A percentile compares a stretch with the other conserved stretches of the same genome.
Evolutionary conservation across 2,888 invertebrate species (phyloP).

Genomic region (Ochropacha duplaris): DNA sequence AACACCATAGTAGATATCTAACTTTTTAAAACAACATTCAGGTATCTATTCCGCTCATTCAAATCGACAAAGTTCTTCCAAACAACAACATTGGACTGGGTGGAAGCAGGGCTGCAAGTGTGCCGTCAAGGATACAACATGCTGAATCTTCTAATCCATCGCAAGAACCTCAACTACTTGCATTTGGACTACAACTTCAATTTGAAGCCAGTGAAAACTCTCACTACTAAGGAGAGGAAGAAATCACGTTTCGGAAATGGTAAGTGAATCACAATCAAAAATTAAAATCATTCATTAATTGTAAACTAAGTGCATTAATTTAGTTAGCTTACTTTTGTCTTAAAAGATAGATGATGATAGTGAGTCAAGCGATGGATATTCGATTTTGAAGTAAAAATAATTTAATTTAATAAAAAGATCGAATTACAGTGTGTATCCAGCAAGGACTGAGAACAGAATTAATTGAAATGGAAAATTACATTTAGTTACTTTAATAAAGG

Average conservation of each 20-base stretch:
- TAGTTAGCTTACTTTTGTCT: too few species aligned
- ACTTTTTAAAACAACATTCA: background rate
- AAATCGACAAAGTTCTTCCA: slow-evolving; percentile 99
- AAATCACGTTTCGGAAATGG: slow-evolving; percentile 98
- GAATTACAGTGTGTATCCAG: too few species aligned
- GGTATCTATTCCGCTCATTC: slow-evolving; percentile 98
- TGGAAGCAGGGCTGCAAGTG: slow-evolving; percentile 98
- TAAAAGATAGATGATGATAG: too few species aligned
- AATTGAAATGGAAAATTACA: too few species aligned
- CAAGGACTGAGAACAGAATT: too few species aligned
- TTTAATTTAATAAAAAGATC: too few species aligned
- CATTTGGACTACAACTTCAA: slow-evolving; percentile 99
- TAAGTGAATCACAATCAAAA: slow-evolving; percentile 49
- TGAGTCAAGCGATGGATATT: too few species aligned
- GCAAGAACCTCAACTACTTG: slow-evolving; percentile 99
- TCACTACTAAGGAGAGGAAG: slow-evolving; percentile 99
- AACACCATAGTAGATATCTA: too few species aligned
- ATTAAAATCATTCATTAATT: too few species aligned
- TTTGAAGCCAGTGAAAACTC: slow-evolving; percentile 99
- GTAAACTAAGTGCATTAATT: too few species aligned
- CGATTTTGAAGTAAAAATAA: too few species aligned
- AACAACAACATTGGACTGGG: slow-evolving; percentile 99
- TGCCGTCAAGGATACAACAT: slow-evolving; percentile 99
- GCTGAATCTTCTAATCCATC: slow-evolving; percentile 98
- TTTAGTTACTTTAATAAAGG: too few species aligned